A percentile compares a stretch with the other conserved stretches of the same genome.
Evolutionary conservation across 2,113 vertebrate genomes (phyloP).

Genomic region (Dasyurus viverrinus): DNA sequence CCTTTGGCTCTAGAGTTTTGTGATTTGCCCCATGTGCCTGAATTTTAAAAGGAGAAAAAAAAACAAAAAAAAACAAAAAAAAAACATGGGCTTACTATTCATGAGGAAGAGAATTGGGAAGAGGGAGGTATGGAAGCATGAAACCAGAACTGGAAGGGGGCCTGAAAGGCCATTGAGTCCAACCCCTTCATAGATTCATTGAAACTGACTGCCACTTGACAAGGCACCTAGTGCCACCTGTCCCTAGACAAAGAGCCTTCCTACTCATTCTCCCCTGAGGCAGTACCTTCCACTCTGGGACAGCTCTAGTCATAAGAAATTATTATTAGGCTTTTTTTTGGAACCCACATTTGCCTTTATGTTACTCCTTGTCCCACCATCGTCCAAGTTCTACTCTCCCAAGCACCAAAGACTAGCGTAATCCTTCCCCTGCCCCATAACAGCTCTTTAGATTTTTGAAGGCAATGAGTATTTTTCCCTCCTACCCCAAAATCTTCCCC

Average conservation of each 20-base stretch:
- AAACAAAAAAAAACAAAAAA: not conserved
- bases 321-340: not conserved
- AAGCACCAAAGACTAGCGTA: not conserved
- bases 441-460: not conserved
- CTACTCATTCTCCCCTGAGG: not conserved
- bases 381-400: not conserved
- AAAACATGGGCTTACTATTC: not conserved
- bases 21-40: not conserved
- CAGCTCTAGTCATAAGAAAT: not conserved
- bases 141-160: not conserved
- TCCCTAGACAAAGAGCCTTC: not conserved
- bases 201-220: not conserved
- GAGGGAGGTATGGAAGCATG: not conserved
- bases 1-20: not conserved
- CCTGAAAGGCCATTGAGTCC: not conserved
- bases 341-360: not conserved
- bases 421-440: not conserved
- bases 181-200: not conserved
- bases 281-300: not conserved
- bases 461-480: slow-evolving; percentile 9
- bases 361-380: not conserved
- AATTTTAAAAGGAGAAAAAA: not conserved
- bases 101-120: not conserved
- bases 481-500: not conserved
- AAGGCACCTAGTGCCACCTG: not conserved